Evolutionary conservation across 2,113 vertebrate genomes (phyloP).

Genomic region (Tinamus guttatus): DNA sequence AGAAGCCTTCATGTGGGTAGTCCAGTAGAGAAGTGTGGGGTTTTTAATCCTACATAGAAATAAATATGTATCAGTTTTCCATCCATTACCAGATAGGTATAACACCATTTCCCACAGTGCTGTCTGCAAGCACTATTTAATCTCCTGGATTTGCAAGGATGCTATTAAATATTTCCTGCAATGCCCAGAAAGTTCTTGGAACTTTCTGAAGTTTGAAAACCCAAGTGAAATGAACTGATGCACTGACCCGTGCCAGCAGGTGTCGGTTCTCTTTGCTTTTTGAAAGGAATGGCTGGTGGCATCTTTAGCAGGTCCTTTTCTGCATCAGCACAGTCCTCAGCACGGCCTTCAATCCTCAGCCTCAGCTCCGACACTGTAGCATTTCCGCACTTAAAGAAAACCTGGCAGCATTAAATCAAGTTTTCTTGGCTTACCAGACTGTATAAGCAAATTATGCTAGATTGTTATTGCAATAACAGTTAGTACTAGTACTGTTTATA

Average conservation of each 20-base stretch:
- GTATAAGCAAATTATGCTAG: neutral
- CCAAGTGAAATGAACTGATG: neutral
- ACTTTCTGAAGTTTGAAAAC: neutral
- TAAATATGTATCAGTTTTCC: neutral
- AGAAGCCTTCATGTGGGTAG: neutral
- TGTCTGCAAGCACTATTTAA: neutral
- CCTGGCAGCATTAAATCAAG: neutral
- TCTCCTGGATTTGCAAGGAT: neutral
- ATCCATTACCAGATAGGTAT: neutral
- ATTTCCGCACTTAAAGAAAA: neutral
- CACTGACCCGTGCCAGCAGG: neutral
- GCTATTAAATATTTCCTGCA: neutral
- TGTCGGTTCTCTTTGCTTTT: neutral
- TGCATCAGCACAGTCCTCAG: rapidly evolving
- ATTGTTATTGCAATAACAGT: rapidly evolving
- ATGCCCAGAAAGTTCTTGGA: neutral
- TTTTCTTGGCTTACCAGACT: neutral
- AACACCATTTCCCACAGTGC: rapidly evolving
- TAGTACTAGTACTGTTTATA: neutral
- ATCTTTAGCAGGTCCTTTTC: neutral
- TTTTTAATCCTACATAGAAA: neutral
- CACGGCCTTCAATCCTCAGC: neutral
- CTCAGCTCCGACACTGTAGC: neutral
- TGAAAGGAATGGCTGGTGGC: neutral
- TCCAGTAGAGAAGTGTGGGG: rapidly evolving